Base-by-base conservation (phyloP, 2,797 vertebrate species). In the Lerista edwardsae region DNA sequence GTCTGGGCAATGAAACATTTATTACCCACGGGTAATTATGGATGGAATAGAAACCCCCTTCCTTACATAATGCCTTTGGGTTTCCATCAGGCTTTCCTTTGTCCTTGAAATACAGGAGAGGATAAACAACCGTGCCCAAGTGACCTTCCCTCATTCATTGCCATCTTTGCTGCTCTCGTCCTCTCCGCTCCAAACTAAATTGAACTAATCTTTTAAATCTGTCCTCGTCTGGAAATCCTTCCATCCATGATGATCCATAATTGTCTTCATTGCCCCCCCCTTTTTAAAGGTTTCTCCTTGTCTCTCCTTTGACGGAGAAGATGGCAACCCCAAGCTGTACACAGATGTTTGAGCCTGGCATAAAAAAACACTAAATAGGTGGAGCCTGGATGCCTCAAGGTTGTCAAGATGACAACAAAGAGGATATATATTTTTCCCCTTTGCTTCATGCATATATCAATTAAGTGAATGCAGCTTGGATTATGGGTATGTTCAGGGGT, bases 191-290 rank as follows among this genome's bases (percentile, higher is more conserved):
- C 25, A 39, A 6, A 64, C 62, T 80, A 75, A 68, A 85, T 68
- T 75, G 78, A 75, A 47, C 71, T 80, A 85, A 74, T 80, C 61
- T 80, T 65, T 78, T 79, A 17, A 23, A 85, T 85, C 68, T 79
- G 27, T 84, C 83, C 69, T 84, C 76, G 41, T 74, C 55, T 73
- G 68, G 44, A 64, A 73, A 51, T 79, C 71, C 25, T 68, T 75
- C 34, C 78, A 85, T 75, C 71, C 77, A 75, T 44, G 78, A 59
- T 39, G n/a, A 15, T 34, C 47, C 75, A 34, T 75, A 75, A 80
- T 41, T 75, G 47, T 29, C 75, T 67, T 59, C 51, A 19, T 75
- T 59, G 77, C 51, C 62, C 34, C 68, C 51, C 62, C 34, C 68
- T 29, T 57, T 80, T 41, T 10, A 44, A 5, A 51, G 29, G 29